phyloP scores from a whole-genome alignment of 92 coral and sea anemone genomes.

The Epizoanthus illoricatus region DNA sequence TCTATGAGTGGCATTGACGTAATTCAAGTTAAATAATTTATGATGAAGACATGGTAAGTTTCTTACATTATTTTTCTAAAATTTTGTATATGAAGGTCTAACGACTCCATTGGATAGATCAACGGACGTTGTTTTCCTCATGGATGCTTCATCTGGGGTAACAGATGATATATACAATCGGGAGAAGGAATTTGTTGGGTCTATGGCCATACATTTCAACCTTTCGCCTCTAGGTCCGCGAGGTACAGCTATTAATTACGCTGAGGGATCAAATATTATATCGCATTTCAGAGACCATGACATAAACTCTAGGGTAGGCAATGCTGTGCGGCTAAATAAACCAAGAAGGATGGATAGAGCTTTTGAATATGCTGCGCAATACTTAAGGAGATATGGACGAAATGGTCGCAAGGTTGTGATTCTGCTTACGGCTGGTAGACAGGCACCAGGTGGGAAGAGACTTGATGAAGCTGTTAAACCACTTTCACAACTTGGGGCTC shows the following conservation, averaged over 20 bases:
- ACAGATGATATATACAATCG: slow-evolving; percentile 51
- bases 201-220: slow-evolving; percentile 57
- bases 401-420: slow-evolving; percentile 76
- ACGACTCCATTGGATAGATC: slow-evolving; percentile 39
- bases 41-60: too few relatives aligned
- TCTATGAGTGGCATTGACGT: too few relatives aligned
- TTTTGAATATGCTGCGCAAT: slow-evolving; percentile 54
- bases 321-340: slow-evolving; percentile 42
- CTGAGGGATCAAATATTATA: slow-evolving; percentile 43
- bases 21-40: background rate
- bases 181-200: slow-evolving; percentile 74
- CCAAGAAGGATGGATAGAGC: slow-evolving; percentile 65
- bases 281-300: slow-evolving; percentile 44
- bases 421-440: slow-evolving; percentile 71
- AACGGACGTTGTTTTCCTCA: slow-evolving; percentile 73
- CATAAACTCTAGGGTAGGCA: slow-evolving; percentile 46
- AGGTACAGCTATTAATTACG: slow-evolving; percentile 55
- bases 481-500: slow-evolving; percentile 62
- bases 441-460: slow-evolving; percentile 20
- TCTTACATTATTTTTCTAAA: slow-evolving; percentile 26
- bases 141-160: slow-evolving; percentile 78
- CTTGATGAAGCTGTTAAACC: slow-evolving; percentile 57
- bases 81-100: slow-evolving; percentile 29
- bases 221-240: slow-evolving; percentile 51
- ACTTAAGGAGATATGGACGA: slow-evolving; percentile 54